A percentile compares a stretch with the other conserved stretches of the same genome.
Conservation (phyloP, 2,797 vertebrate genomes). For the Gorsachius magnificus region DNA sequence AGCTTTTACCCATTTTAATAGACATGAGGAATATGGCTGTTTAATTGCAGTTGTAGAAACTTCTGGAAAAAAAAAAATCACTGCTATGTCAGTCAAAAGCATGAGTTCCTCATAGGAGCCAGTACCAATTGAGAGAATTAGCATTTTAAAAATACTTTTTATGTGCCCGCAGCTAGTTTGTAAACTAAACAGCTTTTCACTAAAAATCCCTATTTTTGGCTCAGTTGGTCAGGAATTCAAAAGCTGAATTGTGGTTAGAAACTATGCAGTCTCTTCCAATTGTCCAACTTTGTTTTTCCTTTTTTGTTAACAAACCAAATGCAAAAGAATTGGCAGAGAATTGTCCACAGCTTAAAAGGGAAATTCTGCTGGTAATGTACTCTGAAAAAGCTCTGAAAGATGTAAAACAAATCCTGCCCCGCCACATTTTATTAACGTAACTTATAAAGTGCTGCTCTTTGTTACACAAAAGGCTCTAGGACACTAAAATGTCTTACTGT, state of each 20-base stretch:
- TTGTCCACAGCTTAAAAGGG: neutral
- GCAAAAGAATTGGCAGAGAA: neutral
- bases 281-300: neutral
- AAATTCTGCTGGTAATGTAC: neutral
- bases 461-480: neutral
- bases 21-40: neutral
- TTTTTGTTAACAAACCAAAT: neutral
- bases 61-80: neutral
- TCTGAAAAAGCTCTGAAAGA: neutral
- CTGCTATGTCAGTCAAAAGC: neutral
- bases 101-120: neutral
- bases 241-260: neutral
- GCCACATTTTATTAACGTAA: neutral
- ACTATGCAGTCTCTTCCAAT: neutral
- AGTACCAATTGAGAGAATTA: neutral
- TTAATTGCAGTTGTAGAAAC: neutral
- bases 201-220: neutral
- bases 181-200: neutral
- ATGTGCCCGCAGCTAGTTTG: neutral
- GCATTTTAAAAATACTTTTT: neutral
- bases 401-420: neutral
- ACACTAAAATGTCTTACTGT: conserved; percentile 3
- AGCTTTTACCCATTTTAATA: neutral
- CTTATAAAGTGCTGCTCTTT: neutral
- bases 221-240: neutral